Base-by-base conservation (phyloP, 2,113 vertebrate species). In the Gobio gobio region DNA sequence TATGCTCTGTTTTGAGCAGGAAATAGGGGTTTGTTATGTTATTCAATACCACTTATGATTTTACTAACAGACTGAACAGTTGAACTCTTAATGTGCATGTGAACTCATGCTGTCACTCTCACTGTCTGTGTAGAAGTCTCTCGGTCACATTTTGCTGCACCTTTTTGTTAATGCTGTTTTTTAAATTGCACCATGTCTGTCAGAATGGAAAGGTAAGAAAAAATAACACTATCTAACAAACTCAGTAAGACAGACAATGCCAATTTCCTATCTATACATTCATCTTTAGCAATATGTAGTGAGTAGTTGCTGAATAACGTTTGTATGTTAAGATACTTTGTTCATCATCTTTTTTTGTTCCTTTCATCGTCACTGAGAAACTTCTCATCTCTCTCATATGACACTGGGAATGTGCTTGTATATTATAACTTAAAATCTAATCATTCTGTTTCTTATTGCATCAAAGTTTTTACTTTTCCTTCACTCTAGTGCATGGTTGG, bases 171-270 rank as follows among this genome's bases (percentile, higher is more conserved):
- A 94, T 91, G 92, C 86, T 95, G 90, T 95, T 91, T 94, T 77
- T 94, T 91, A 90, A 94, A 93, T 93, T 92, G 93, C 92, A 94
- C 90, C 93, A 89, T 93, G 94, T 93, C 93, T 94, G 88, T 92
- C 94, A 95, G 95, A 95, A 93, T 83, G 95, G 95, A 90, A 95
- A 95, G 95, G 94, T 95, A 95, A 95, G 95, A 85, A 78, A 88
- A 87, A 18, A 90, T 54, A 84, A 70, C 80, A 56, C 24, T 18
- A 59, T 59, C 33, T 74, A 18, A 78, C 59, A 20, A 33, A 61
- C 40, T 83, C 64, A 83, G 79, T 47, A 88, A 80, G 91, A 64
- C 82, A 66, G 75, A 83, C 86, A 85, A 82, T 82, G 49, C 49
- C 20, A 70, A 72, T 56, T 72, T 56, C 83, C 83, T 82, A 90